These are phyloP conservation scores for Calyptomena viridis DNA, from an alignment of 2,113 vertebrate species.

Conservation along the genomic window DNA sequence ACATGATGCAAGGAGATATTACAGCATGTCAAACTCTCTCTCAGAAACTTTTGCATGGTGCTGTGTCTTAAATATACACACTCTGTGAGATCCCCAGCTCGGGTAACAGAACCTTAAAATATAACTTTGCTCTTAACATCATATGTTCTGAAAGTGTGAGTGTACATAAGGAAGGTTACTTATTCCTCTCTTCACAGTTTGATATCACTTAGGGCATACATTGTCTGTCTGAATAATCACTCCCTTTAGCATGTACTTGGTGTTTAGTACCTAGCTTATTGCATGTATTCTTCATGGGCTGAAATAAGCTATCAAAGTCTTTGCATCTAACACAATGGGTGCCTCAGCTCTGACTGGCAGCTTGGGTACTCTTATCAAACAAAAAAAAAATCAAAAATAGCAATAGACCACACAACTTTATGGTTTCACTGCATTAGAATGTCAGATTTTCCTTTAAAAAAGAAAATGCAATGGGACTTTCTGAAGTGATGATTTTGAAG, in stretches of 20 bases:
- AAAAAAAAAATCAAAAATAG: background rate
- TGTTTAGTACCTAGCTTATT: background rate
- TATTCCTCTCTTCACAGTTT: background rate
- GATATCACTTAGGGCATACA: rapidly evolving
- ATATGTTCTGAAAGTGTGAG: background rate
- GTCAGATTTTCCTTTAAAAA: background rate
- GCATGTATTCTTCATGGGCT: background rate
- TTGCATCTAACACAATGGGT: background rate
- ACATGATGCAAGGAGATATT: background rate
- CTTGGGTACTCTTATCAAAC: background rate
- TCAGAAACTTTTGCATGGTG: background rate
- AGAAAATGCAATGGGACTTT: background rate
- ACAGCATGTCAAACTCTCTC: background rate
- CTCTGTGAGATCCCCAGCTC: background rate
- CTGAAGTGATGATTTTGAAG: background rate
- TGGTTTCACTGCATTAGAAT: background rate
- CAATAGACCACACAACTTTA: background rate
- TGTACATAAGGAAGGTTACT: background rate
- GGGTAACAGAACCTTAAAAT: background rate
- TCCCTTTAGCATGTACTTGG: background rate
- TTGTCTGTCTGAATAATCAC: background rate
- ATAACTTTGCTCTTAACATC: background rate
- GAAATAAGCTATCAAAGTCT: background rate
- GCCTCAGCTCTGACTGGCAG: background rate
- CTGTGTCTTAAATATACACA: background rate